Evolutionary conservation across 2,113 vertebrate genomes (phyloP), one percentile per base, ranked within the genome.

Genomic region (Dendrocopos noguchii): DNA sequence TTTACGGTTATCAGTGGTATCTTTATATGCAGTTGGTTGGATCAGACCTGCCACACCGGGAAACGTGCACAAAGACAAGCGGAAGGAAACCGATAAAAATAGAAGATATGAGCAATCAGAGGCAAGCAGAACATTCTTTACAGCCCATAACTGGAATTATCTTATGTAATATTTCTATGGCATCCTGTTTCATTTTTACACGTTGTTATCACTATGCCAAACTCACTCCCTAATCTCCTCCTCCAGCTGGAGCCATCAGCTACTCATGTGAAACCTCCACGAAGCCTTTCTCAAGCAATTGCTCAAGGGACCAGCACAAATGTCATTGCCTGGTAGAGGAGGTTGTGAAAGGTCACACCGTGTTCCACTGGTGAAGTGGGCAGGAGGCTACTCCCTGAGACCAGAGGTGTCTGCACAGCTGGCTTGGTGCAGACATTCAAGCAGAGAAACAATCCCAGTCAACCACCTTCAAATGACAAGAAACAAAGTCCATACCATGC

Each of bases 131-230:
- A 94, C 93, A 91, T 96, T 91, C 88, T 93, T 91, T 82, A 31
- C 33, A 61, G 67, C 50, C 0, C 67, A 67, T 93, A 94, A 72
- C 47, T 15, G 50, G 39, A 19, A 57, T 93, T 87, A 95, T 93
- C 92, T 91, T 29, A 1, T 31, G 24, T 34, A 9, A 33, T 80
- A 86, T 74, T 91, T 33, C 91, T 56, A 92, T 21, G 91, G 73
- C 77, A 88, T 95, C 94, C 78, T 88, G 80, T 88, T 92, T 73
- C 55, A 39, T 70, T 95, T 96, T 91, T 90, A 83, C 93, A 88
- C 57, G 1, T 94, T 21, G 47, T 79, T 92, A 79, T 95, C 86
- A 31, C 46, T 56, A 55, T 25, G 42, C 63, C 81, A 55, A 84
- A 33, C 44, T 78, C 86, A 4, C 17, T 71, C 74, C 64, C n/a